These are phyloP conservation scores for Forbesichthys agassizii DNA, from an alignment of 2,113 vertebrate genomes.

Conservation along the genomic window DNA sequence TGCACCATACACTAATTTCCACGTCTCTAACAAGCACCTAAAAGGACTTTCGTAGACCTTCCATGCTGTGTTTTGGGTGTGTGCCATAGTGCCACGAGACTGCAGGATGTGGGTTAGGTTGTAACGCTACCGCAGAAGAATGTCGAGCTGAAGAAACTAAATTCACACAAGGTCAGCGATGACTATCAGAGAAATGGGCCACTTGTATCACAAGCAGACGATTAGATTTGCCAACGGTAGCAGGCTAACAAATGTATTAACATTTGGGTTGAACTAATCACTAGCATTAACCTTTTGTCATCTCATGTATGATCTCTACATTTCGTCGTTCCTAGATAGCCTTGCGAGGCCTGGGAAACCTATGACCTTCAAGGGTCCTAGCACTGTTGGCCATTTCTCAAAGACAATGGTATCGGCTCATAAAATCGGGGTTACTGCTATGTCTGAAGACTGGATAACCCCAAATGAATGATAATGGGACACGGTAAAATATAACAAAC, in stretches of 20 bases:
- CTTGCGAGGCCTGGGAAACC: background rate
- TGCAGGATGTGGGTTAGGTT: constrained; percentile 9
- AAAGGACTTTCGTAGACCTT: background rate
- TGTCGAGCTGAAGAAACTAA: constrained; percentile 2
- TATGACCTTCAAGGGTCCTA: background rate
- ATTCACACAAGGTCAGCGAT: background rate
- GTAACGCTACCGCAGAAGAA: constrained; percentile 14
- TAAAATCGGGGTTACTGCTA: background rate
- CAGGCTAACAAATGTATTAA: no score
- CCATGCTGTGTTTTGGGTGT: background rate
- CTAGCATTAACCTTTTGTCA: background rate
- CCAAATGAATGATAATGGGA: no score
- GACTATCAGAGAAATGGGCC: background rate
- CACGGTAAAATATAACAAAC: background rate
- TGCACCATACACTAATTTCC: background rate
- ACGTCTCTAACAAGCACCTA: background rate
- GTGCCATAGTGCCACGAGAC: background rate
- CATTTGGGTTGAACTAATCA: background rate
- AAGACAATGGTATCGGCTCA: background rate
- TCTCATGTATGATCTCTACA: no score
- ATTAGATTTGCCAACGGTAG: background rate
- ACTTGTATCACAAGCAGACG: background rate
- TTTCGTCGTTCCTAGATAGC: background rate
- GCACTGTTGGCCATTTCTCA: background rate
- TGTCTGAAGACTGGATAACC: background rate